Evolutionary conservation across 2,888 invertebrate species (phyloP), one percentile per base, ranked within the genome.

Genomic region (Muschampia plurimacula): DNA sequence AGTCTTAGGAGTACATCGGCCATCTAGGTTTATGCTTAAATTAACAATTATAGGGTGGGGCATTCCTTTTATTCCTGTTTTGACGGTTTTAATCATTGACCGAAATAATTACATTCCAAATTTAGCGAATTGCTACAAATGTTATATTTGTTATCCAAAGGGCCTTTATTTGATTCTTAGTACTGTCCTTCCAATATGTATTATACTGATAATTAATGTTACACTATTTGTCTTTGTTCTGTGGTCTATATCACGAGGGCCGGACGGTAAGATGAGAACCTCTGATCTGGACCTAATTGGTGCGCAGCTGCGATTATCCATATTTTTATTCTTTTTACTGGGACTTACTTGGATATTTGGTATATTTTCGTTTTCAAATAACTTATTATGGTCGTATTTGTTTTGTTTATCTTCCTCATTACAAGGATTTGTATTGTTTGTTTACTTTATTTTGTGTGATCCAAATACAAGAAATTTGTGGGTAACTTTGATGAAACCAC

Each of bases 31-130:
- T 81, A 95, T 96, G 82, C 83, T 95, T 6, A 96, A 96, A 82
- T 95, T 96, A 15, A 95, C 95, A 1, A 63, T 96, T 0, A 86
- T 95, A 13, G 96, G 96, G 8, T 97, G 96, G 96, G 95, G 95
- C 1, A 77, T 94, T n/a, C 96, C 96, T 0, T 62, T 95, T 1
- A 76, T 96, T 69, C 96, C 96, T 2, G 95, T 96, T 0, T 74
- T 91, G 0, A 71, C 91, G 13, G 85, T 95, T n/a, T 85, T 95
- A 22, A 77, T 90, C 2, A 78, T 95, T 10, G 88, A 95, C 77
- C 85, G 84, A n/a, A 81, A 89, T 5, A 94, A 91, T 41, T 96
- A 95, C 77, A 86, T 94, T 67, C 90, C 91, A 10, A 76, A 78
- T 72, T 12, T 57, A 6, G 22, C 72, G 3, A 15, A 62, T 32